A percentile compares a stretch with the other conserved stretches of the same genome.
These are phyloP conservation scores for Megathymus violae DNA, from an alignment of 1,140 invertebrate genomes.

Conservation along the genomic window DNA sequence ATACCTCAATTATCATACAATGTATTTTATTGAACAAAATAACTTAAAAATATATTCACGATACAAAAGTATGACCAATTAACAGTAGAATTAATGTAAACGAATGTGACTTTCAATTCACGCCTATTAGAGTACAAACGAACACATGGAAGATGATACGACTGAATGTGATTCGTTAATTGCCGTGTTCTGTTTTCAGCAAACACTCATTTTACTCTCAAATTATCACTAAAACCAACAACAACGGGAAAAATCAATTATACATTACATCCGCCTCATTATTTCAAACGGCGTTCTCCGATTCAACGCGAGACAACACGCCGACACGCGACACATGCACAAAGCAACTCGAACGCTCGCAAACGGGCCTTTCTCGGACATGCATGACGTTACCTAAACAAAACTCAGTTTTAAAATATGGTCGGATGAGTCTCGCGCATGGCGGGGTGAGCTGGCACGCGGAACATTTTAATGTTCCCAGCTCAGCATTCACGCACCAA, in stretches of 20 bases:
- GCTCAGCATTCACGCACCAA: slow-evolving; percentile 56
- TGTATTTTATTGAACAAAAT: no score
- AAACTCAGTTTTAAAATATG: slow-evolving; percentile 71
- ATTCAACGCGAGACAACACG: slow-evolving; percentile 51
- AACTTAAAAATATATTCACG: no score
- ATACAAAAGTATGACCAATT: slow-evolving; percentile 2
- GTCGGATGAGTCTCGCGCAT: slow-evolving; percentile 66
- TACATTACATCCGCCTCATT: slow-evolving; percentile 64
- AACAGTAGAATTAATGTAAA: background rate
- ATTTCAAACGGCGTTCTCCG: slow-evolving; percentile 65
- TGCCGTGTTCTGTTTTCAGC: slow-evolving; percentile 20
- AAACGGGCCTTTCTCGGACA: slow-evolving; percentile 37
- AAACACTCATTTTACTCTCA: slow-evolving; percentile 52
- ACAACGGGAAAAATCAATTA: slow-evolving; percentile 50
- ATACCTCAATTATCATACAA: no score
- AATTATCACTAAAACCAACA: slow-evolving; percentile 53
- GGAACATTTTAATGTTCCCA: slow-evolving; percentile 74
- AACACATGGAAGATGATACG: slow-evolving; percentile 20
- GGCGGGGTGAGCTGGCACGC: slow-evolving; percentile 58
- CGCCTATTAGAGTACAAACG: slow-evolving; percentile 10
- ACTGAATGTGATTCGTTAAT: slow-evolving; percentile 21
- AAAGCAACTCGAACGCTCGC: slow-evolving; percentile 22
- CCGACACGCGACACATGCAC: no score
- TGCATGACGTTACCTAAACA: slow-evolving; percentile 72
- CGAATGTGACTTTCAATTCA: slow-evolving; percentile 6